These are phyloP conservation scores for Pristiophorus japonicus DNA, from an alignment of 2,113 vertebrate genomes.

Conservation along the genomic window DNA sequence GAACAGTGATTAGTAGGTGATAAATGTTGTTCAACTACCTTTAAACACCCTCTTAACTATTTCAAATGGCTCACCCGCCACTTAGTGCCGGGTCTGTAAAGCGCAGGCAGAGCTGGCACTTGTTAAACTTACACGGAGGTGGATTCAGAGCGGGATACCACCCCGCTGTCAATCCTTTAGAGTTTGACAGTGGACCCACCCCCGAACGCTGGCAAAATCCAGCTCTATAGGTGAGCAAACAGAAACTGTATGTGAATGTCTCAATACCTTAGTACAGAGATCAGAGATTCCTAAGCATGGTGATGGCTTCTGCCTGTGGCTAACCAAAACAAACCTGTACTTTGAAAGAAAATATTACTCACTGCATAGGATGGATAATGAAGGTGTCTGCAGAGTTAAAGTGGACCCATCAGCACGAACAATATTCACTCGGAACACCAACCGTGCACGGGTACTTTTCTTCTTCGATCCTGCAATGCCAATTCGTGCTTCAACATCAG, in stretches of 20 bases:
- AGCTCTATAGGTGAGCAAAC: not conserved
- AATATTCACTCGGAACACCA: constrained; percentile 92
- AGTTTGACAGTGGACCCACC: too few relatives aligned
- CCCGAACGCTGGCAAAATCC: too few relatives aligned
- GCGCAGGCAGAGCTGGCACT: too few relatives aligned
- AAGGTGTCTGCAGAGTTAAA: constrained; percentile 86
- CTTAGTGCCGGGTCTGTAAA: too few relatives aligned
- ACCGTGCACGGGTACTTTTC: constrained; percentile 90
- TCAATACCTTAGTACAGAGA: not conserved
- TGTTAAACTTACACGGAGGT: too few relatives aligned
- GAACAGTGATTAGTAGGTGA: too few relatives aligned
- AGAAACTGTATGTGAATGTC: not conserved
- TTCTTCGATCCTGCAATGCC: constrained; percentile 95
- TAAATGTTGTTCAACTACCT: too few relatives aligned
- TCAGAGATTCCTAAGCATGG: not conserved
- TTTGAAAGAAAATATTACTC: constrained; percentile 53
- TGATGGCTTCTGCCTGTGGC: not conserved
- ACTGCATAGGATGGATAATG: constrained; percentile 93
- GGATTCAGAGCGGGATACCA: too few relatives aligned
- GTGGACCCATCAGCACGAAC: constrained; percentile 79
- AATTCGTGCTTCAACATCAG: constrained; percentile 94
- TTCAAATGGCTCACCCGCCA: too few relatives aligned
- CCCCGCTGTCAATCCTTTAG: too few relatives aligned
- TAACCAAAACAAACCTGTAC: not conserved
- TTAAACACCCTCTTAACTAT: too few relatives aligned